These are phyloP conservation scores for Tryphoninae sp. DNA, from an alignment of 2,888 invertebrate genomes.

Conservation along the genomic window DNA sequence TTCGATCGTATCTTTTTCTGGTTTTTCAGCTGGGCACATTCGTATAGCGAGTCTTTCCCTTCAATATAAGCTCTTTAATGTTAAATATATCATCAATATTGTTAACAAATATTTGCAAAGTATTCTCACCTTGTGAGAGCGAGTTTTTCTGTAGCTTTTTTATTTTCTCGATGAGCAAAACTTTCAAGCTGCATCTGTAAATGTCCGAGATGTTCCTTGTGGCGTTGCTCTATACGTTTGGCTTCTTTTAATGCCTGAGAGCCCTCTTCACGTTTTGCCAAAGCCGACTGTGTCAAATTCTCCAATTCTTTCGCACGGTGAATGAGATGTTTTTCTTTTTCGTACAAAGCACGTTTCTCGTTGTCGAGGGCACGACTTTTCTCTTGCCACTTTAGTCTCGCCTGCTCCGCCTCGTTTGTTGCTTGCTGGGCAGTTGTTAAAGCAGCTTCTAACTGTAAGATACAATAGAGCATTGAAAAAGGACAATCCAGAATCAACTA, in stretches of 20 bases:
- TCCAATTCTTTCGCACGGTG: conserved; percentile 77
- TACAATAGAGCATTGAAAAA: conserved; percentile 5
- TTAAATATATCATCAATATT: neutral
- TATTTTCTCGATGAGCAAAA: conserved; percentile 75
- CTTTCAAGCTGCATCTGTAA: conserved; percentile 73
- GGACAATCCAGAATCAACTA: neutral
- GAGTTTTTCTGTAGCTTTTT: conserved; percentile 73
- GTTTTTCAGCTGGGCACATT: conserved; percentile 70
- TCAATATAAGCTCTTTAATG: conserved; percentile 15
- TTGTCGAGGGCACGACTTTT: conserved; percentile 71
- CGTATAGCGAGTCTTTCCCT: conserved; percentile 72
- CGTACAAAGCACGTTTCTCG: conserved; percentile 68
- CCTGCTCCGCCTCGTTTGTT: conserved; percentile 69
- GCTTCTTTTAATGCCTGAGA: conserved; percentile 74
- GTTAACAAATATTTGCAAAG: conserved; percentile 1
- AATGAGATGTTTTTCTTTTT: conserved; percentile 74
- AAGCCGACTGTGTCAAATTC: conserved; percentile 74
- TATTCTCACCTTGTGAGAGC: conserved; percentile 72
- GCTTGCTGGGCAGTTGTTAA: conserved; percentile 76
- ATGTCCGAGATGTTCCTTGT: conserved; percentile 72
- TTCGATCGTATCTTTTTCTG: conserved; percentile 70
- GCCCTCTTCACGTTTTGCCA: conserved; percentile 77
- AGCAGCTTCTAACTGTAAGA: conserved; percentile 73
- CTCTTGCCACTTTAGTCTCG: conserved; percentile 76
- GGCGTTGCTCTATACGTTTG: conserved; percentile 73